phyloP scores from a whole-genome alignment of 2,797 vertebrate species.

The Hyperoplus immaculatus region DNA sequence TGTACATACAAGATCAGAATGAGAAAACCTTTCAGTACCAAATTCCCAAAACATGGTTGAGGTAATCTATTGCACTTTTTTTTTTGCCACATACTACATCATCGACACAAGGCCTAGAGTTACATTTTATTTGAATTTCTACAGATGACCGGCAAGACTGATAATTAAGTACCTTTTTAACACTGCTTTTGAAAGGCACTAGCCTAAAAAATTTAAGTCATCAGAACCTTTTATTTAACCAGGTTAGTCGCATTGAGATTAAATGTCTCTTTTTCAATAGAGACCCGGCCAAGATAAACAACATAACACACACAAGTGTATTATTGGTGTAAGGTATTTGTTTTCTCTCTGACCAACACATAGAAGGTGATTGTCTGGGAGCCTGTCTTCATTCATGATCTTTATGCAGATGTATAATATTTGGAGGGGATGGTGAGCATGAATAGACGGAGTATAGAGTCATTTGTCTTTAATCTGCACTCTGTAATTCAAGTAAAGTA shows the following conservation, averaged over 20 bases:
- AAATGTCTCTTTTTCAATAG: no score
- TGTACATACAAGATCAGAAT: background rate
- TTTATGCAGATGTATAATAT: background rate
- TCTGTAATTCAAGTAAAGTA: background rate
- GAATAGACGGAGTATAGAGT: background rate
- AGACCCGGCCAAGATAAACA: no score
- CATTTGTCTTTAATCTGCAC: background rate
- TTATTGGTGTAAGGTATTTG: background rate
- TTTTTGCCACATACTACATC: background rate
- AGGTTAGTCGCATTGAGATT: no score
- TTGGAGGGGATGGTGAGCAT: background rate
- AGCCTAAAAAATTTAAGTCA: no score
- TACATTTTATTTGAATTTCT: background rate
- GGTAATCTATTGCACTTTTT: constrained; percentile 1
- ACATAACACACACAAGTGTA: no score
- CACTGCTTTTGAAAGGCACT: no score
- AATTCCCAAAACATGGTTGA: background rate
- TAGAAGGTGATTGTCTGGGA: fast-evolving
- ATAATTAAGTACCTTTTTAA: background rate
- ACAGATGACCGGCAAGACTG: background rate
- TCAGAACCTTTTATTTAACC: no score
- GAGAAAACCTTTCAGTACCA: background rate
- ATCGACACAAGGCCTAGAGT: background rate
- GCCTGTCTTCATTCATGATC: background rate
- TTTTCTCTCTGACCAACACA: background rate